Percentiles rank a stretch among this genome's conserved stretches.
Conservation (phyloP, 1,140 invertebrate genomes). For the Drosophila nikananu region DNA sequence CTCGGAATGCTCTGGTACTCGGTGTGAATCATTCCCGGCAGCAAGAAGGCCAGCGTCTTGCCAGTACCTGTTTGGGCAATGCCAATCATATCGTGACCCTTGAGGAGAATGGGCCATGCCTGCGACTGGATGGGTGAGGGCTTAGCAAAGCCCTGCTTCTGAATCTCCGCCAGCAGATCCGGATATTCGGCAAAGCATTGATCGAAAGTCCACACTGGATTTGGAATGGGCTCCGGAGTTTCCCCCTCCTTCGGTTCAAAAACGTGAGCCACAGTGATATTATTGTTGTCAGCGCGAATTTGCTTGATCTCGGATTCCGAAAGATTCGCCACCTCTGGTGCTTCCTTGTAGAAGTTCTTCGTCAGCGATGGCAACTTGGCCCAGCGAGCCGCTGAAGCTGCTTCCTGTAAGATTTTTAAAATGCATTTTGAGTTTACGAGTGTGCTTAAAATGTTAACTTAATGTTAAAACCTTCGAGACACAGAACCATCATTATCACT, state of each 20-base stretch:
- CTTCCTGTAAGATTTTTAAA: slow-evolving; percentile 84
- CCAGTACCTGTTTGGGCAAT: slow-evolving; percentile 97
- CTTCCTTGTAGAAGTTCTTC: slow-evolving; percentile 95
- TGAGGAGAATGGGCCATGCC: slow-evolving; percentile 94
- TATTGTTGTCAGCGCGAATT: slow-evolving; percentile 89
- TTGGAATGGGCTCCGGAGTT: slow-evolving; percentile 88
- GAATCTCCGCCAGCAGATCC: slow-evolving; percentile 93
- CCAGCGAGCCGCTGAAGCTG: slow-evolving; percentile 87
- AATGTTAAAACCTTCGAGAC: too few relatives aligned
- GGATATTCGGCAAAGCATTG: slow-evolving; percentile 94
- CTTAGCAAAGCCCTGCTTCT: slow-evolving; percentile 90
- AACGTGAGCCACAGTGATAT: slow-evolving; percentile 89
- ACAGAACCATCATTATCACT: too few relatives aligned
- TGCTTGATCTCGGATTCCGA: slow-evolving; percentile 87
- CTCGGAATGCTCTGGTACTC: slow-evolving; percentile 91
- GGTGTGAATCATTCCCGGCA: slow-evolving; percentile 96
- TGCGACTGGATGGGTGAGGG: slow-evolving; percentile 97
- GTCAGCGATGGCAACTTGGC: slow-evolving; percentile 88
- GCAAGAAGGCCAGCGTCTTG: slow-evolving; percentile 95
- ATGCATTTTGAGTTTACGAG: not conserved
- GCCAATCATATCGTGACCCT: slow-evolving; percentile 95
- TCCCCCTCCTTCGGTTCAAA: slow-evolving; percentile 85
- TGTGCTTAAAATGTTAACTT: too few relatives aligned
- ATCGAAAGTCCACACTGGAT: slow-evolving; percentile 93
- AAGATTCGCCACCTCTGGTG: slow-evolving; percentile 89